Percentiles rank a stretch among this genome's conserved stretches.
Conservation (phyloP, 1,140 invertebrate genomes). For the Melitaea cinxia region DNA sequence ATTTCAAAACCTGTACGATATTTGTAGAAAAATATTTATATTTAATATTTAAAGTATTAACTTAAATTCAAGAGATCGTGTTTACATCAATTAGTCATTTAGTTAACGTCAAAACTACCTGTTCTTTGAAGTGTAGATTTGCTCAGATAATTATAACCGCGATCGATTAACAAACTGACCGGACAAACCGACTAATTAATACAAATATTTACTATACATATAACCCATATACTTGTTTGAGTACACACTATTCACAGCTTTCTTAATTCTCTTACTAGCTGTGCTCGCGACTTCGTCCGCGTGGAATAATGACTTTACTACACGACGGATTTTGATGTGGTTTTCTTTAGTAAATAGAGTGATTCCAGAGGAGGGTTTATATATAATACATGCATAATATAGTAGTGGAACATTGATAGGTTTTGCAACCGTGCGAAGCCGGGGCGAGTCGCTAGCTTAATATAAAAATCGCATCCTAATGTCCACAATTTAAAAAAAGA, state of each 20-base stretch:
- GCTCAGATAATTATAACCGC: constrained; percentile 9
- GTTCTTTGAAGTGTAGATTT: not conserved
- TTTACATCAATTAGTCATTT: constrained; percentile 9
- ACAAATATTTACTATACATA: constrained; percentile 11
- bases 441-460: no score
- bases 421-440: no score
- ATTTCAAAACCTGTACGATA: not conserved
- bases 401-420: no score
- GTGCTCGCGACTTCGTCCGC: no score
- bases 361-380: no score
- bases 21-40: not conserved
- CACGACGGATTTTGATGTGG: no score
- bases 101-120: constrained; percentile 4
- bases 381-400: no score
- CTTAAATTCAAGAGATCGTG: not conserved
- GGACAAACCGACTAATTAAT: constrained; percentile 10
- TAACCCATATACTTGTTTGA: not conserved
- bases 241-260: not conserved
- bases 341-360: no score
- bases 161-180: constrained; percentile 15
- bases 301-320: no score
- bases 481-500: no score
- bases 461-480: no score
- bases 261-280: not conserved
- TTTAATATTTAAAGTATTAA: not conserved